Percentiles rank a stretch among this genome's conserved stretches.
Evolutionary conservation across 2,797 vertebrate genomes (phyloP).

Genomic region (Gambusia yucatana): DNA sequence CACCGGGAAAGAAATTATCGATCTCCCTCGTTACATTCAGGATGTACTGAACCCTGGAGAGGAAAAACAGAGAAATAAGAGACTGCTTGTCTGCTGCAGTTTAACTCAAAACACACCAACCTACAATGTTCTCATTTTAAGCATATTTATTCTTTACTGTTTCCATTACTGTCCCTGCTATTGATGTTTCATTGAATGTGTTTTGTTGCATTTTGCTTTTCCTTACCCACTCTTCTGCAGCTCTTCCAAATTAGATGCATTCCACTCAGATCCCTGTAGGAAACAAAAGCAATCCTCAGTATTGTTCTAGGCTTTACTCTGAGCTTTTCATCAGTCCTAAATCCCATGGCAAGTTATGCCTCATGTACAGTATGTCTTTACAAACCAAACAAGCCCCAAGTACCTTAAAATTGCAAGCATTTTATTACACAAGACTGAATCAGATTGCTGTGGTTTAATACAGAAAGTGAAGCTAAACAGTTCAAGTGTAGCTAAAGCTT

Average conservation of each 20-base stretch:
- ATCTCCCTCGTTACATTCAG: constrained; percentile 98
- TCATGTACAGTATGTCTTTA: constrained; percentile 14
- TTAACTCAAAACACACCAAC: background rate
- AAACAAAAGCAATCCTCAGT: constrained; percentile 66
- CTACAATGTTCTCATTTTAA: constrained; percentile 2
- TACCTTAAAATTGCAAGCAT: constrained; percentile 37
- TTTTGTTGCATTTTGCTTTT: constrained; percentile 15
- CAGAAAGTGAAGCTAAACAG: background rate
- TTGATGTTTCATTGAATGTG: background rate
- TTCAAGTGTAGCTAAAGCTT: background rate
- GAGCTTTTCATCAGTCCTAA: constrained; percentile 57
- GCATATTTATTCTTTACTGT: background rate
- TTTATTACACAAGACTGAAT: constrained; percentile 14
- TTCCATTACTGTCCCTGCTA: constrained; percentile 9
- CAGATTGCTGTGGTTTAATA: constrained; percentile 1
- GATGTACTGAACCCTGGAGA: constrained; percentile 91
- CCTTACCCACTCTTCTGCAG: constrained; percentile 95
- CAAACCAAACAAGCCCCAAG: constrained; percentile 46
- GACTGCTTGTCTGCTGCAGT: background rate
- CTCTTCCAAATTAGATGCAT: constrained; percentile 97
- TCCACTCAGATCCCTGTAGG: constrained; percentile 96
- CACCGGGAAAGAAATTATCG: constrained; percentile 97
- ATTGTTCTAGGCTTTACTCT: constrained; percentile 42
- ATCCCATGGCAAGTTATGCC: constrained; percentile 37
- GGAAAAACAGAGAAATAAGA: constrained; percentile 3